Base-by-base conservation (phyloP, 2,113 vertebrate species). In the Amphiprion percula region DNA sequence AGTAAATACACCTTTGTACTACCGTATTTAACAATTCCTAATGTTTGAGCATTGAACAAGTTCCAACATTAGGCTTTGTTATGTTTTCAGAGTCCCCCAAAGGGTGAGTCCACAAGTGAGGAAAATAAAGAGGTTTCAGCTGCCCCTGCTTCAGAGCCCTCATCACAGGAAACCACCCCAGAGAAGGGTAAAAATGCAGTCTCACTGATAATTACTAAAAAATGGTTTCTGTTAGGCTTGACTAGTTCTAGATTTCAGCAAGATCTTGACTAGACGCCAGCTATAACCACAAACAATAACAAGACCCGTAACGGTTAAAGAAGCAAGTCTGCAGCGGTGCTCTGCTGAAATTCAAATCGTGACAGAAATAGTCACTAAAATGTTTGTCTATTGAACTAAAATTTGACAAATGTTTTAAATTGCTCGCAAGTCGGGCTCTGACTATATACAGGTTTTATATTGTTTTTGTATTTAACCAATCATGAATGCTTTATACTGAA, bases 131-230 rank as follows among this genome's bases (percentile, higher is more conserved):
- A 99, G 7, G 94, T 88, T 46, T 24, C 92, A 10, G 92, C 92
- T 23, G 85, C 95, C 49, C 96, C 96, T 4, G 94, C 87, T 6
- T 96, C 97, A 3, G 97, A 99, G 87, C 94, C 96, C 0, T 96
- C 96, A 2, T 96, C 96, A 79, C 97, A 97, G 91, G 98, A 99
- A 92, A 74, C 95, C 70, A 96, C 96, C 0, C 96, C 97, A 26
- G 98, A 99, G 82, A 99, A 99, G 92, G 96, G 97, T 99, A 93
- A 77, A 19, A 28, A 68, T 23, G 61, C 10, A 64, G 26, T 17
- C 7, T 1, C 17, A 14, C 19, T 24, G 16, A 60, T 68, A 33
- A 33, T 52, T 66, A 17, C 33, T 26, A 26, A 30, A 5, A 54
- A 49, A 64, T 58, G n/a, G 44, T 58, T 82, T 4, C 0, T 79